Evolutionary conservation across 2,888 invertebrate species (phyloP).

Genomic region (Endomychus coccineus): DNA sequence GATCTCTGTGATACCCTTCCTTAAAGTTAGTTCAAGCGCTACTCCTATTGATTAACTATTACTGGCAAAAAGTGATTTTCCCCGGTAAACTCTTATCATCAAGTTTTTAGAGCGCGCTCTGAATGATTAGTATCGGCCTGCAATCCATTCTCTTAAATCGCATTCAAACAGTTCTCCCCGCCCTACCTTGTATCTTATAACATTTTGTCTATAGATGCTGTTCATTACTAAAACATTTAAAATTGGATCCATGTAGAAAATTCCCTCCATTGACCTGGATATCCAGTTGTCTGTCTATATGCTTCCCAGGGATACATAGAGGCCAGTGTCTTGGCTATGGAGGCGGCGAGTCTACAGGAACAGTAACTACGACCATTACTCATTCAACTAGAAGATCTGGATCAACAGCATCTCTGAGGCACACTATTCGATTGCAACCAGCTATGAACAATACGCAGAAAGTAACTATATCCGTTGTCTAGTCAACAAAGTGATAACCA

Average conservation of each 20-base stretch:
- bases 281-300: conserved; percentile 47
- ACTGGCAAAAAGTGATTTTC: no score
- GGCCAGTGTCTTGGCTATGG: conserved; percentile 37
- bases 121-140: no score
- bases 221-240: conserved; percentile 35
- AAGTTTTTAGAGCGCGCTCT: no score
- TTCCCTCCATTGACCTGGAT: conserved; percentile 66
- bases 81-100: no score
- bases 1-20: no score
- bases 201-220: conserved; percentile 32
- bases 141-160: no score
- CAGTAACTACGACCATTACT: conserved; percentile 39
- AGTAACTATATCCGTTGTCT: conserved; percentile 39
- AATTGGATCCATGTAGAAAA: conserved; percentile 45
- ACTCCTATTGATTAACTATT: no score
- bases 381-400: conserved; percentile 38
- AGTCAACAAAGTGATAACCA: no score
- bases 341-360: conserved; percentile 31
- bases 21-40: no score
- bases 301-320: conserved; percentile 34
- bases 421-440: conserved; percentile 39
- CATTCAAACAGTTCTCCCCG: no score
- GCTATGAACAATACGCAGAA: conserved; percentile 36
- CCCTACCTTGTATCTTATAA: no score
- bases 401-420: conserved; percentile 37